Evolutionary conservation across 1,140 invertebrate species (phyloP).

Genomic region (Protaetia brevitarsis): DNA sequence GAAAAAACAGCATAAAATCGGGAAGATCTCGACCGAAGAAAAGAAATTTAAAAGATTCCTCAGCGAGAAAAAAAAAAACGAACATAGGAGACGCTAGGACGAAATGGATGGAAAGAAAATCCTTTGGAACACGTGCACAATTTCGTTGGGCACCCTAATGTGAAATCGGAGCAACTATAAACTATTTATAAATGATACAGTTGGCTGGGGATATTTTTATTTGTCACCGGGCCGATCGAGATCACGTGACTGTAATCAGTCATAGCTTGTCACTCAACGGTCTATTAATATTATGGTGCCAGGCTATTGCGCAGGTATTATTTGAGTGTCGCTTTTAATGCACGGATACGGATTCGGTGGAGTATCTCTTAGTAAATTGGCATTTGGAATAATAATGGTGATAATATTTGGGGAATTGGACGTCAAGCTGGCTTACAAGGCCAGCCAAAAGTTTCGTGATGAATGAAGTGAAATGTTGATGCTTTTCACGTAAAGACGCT

Average conservation of each 20-base stretch:
- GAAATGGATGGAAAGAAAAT: background rate
- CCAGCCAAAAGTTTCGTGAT: background rate
- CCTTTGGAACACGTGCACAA: background rate
- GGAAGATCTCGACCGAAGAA: background rate
- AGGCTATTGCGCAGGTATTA: conserved; percentile 6
- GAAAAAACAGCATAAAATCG: background rate
- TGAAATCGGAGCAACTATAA: conserved; percentile 18
- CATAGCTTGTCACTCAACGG: conserved; percentile 20
- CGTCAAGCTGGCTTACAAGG: background rate
- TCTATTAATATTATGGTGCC: conserved; percentile 6
- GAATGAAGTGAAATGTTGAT: too few species aligned
- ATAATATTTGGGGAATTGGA: background rate
- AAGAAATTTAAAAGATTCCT: background rate
- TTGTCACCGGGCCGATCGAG: conserved; percentile 19
- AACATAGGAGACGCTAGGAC: too few species aligned
- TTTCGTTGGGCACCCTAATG: conserved; percentile 1
- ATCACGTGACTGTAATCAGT: conserved; percentile 23
- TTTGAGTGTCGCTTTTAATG: background rate
- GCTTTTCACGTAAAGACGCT: too few species aligned
- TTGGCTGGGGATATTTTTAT: conserved; percentile 24
- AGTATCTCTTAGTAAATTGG: background rate
- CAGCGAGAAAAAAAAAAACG: background rate
- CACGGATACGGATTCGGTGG: background rate
- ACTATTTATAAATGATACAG: conserved; percentile 24
- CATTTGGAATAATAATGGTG: background rate